A percentile compares a stretch with the other conserved stretches of the same genome.
Conservation (phyloP, 37 sponge, comb jelly and placozoan species). For the Halisarca cf. caerulea region DNA sequence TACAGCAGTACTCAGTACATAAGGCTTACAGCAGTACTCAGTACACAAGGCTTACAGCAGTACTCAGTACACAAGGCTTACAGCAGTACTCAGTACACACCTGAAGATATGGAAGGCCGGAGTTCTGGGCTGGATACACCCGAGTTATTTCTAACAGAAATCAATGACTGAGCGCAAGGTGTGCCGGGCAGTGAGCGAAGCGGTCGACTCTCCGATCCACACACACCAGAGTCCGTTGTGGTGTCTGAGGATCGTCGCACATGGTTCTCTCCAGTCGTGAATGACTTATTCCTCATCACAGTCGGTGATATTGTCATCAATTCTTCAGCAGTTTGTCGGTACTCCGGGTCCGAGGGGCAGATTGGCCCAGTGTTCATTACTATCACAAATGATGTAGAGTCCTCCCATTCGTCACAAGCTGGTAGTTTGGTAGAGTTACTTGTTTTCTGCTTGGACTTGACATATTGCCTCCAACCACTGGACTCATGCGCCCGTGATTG, state of each 20-base stretch:
- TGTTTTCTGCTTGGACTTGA: conserved; percentile 5
- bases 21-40: too few relatives aligned
- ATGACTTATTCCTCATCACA: conserved; percentile 32
- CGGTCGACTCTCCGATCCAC: conserved; percentile 31
- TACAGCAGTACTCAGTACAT: too few relatives aligned
- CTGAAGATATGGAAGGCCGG: conserved; percentile 40
- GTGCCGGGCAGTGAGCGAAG: conserved; percentile 54
- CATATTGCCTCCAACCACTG: background rate
- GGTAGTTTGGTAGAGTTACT: background rate
- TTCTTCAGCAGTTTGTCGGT: conserved; percentile 60
- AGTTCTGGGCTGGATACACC: conserved; percentile 38
- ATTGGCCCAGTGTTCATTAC: conserved; percentile 47
- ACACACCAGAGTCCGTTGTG: conserved; percentile 47
- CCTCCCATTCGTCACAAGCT: conserved; percentile 49
- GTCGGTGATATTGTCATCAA: conserved; percentile 74
- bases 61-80: too few relatives aligned
- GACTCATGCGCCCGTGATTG: background rate
- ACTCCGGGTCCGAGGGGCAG: conserved; percentile 76
- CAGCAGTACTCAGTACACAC: conserved; percentile 28
- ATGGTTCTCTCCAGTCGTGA: conserved; percentile 11
- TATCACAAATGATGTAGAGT: conserved; percentile 48
- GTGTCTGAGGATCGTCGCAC: conserved; percentile 51
- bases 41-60: too few relatives aligned
- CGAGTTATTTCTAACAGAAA: conserved; percentile 32
- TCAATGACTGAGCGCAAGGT: conserved; percentile 42